Conservation (phyloP, 2,113 vertebrate genomes). For the Epinephelus cyanopodus region DNA sequence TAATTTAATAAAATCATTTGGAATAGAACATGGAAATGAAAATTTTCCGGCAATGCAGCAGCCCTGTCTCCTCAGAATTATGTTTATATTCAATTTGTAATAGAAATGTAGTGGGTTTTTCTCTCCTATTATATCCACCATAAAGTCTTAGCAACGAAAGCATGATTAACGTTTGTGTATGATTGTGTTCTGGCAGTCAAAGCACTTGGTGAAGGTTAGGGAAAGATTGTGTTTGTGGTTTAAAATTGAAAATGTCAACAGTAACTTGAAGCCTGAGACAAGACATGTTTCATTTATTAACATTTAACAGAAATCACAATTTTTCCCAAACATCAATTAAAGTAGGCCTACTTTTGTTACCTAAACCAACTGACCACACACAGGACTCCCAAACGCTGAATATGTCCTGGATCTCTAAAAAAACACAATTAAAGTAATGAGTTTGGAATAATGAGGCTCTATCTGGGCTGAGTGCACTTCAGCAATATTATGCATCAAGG, state of each 20-base stretch:
- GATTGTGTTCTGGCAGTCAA: constrained; percentile 4
- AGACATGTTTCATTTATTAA: constrained; percentile 11
- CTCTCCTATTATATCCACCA: neutral
- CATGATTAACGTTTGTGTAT: neutral
- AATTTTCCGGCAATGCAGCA: too few species aligned
- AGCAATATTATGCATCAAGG: too few species aligned
- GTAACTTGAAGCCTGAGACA: neutral
- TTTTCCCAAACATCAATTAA: neutral
- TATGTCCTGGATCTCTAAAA: neutral
- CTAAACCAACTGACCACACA: constrained; percentile 6
- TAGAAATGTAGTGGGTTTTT: neutral
- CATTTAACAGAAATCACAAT: constrained; percentile 5
- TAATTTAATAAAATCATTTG: neutral
- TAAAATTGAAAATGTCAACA: neutral
- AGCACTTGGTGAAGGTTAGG: neutral
- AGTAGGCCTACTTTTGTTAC: neutral
- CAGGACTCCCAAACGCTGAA: neutral
- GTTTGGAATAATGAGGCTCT: constrained; percentile 10
- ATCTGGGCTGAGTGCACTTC: neutral
- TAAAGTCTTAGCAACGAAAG: neutral
- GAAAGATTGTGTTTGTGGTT: constrained; percentile 13
- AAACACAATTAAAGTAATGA: constrained; percentile 1
- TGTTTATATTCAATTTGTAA: neutral
- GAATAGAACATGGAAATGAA: neutral
- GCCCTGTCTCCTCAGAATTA: neutral